Conservation (phyloP, 2,113 vertebrate species). For the Pteronura brasiliensis region DNA sequence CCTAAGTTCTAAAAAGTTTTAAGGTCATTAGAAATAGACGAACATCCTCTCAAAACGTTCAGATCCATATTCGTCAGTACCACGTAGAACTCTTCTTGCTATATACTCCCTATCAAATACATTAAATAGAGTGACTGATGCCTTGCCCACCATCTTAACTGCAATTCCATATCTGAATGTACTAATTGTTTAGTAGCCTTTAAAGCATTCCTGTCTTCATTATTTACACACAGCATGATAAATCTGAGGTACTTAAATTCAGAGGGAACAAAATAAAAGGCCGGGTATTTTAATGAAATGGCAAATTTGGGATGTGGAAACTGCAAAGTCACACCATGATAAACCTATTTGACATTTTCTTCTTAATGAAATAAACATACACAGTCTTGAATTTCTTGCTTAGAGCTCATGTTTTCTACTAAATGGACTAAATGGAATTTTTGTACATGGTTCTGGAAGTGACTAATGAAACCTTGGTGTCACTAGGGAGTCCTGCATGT, state of each 20-base stretch:
- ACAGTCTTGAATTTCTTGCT: conserved; percentile 27
- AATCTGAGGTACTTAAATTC: conserved; percentile 26
- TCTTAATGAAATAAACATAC: conserved; percentile 50
- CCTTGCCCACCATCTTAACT: not conserved
- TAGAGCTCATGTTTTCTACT: conserved; percentile 16
- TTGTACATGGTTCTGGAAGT: not conserved
- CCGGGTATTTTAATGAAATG: not conserved
- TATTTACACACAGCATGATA: conserved; percentile 45
- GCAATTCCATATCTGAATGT: not conserved
- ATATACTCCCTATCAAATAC: not conserved
- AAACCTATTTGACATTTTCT: conserved; percentile 39
- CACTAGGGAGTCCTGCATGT: not conserved
- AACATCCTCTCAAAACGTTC: not conserved
- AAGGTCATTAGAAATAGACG: not conserved
- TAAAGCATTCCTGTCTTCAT: conserved; percentile 39
- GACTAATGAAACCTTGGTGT: conserved; percentile 14
- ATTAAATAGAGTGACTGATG: not conserved
- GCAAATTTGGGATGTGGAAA: not conserved
- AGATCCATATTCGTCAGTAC: not conserved
- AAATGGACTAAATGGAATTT: not conserved
- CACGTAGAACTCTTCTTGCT: not conserved
- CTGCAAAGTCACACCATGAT: not conserved
- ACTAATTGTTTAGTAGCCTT: conserved; percentile 52
- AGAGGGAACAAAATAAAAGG: conserved; percentile 27
- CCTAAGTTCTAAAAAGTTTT: not conserved